Percentiles rank a stretch among this genome's conserved stretches.
Evolutionary conservation across 2,797 vertebrate species (phyloP).

Genomic region (Glyptemys insculpta): DNA sequence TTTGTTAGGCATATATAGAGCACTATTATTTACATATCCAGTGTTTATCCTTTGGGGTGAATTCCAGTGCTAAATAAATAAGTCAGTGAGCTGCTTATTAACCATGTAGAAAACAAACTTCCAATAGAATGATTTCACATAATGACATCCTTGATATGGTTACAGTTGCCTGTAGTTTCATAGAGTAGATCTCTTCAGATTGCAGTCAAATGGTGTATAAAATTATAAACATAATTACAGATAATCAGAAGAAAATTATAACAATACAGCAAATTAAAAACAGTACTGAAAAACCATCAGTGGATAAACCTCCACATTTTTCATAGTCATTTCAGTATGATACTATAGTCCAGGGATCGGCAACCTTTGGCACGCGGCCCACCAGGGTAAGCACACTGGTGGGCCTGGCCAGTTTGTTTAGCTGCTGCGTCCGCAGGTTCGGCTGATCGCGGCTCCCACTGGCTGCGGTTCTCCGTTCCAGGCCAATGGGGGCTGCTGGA

Average conservation of each 20-base stretch:
- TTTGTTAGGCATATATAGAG: conserved; percentile 78
- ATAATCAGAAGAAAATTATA: conserved; percentile 59
- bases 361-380: no score
- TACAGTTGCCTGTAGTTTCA: conserved; percentile 61
- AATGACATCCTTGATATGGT: conserved; percentile 69
- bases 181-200: conserved; percentile 43
- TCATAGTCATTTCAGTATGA: conserved; percentile 28
- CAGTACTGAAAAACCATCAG: conserved; percentile 8
- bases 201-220: conserved; percentile 43
- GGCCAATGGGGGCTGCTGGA: no score
- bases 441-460: no score
- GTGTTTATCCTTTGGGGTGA: conserved; percentile 72
- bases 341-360: not conserved
- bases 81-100: conserved; percentile 73
- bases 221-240: conserved; percentile 49
- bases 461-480: no score
- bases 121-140: conserved; percentile 67
- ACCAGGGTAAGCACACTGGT: no score
- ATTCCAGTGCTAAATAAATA: conserved; percentile 75
- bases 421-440: no score
- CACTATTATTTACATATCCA: conserved; percentile 81
- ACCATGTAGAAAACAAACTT: conserved; percentile 59
- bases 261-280: conserved; percentile 40
- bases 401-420: no score
- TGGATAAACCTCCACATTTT: conserved; percentile 41